Conservation (phyloP, 2,888 invertebrate genomes). For the Tetrapedia diversipes region DNA sequence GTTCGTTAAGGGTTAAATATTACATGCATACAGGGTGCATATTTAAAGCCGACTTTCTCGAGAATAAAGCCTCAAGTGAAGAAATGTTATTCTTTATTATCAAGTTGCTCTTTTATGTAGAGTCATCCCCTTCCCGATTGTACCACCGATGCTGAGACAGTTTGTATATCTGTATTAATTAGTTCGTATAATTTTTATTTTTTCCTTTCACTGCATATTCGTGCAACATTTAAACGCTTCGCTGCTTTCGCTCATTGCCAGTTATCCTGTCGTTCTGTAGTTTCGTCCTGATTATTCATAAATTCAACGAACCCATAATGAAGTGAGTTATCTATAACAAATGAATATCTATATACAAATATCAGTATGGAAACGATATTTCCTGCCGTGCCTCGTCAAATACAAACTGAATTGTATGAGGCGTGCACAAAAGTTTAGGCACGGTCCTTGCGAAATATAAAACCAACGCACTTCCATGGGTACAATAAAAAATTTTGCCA, state of each 20-base stretch:
- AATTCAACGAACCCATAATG: background rate
- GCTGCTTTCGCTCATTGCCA: conserved; percentile 44
- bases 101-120: too few species aligned
- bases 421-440: background rate
- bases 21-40: too few species aligned
- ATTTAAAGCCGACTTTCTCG: too few species aligned
- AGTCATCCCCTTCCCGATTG: too few species aligned
- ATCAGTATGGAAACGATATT: background rate
- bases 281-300: conserved; percentile 31
- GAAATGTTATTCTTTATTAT: too few species aligned
- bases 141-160: too few species aligned
- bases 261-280: conserved; percentile 62
- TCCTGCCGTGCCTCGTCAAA: background rate
- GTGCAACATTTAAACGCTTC: conserved; percentile 26
- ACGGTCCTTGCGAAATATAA: background rate
- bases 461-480: conserved; percentile 28
- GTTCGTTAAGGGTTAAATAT: too few species aligned
- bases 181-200: background rate
- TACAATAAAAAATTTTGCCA: conserved; percentile 29
- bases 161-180: background rate
- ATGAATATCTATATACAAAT: background rate
- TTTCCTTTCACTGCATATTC: background rate
- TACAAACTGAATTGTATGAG: background rate
- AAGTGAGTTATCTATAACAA: too few species aligned
- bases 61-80: too few species aligned